phyloP scores from a whole-genome alignment of 2,888 invertebrate genomes.

The Pollenia angustigena region DNA sequence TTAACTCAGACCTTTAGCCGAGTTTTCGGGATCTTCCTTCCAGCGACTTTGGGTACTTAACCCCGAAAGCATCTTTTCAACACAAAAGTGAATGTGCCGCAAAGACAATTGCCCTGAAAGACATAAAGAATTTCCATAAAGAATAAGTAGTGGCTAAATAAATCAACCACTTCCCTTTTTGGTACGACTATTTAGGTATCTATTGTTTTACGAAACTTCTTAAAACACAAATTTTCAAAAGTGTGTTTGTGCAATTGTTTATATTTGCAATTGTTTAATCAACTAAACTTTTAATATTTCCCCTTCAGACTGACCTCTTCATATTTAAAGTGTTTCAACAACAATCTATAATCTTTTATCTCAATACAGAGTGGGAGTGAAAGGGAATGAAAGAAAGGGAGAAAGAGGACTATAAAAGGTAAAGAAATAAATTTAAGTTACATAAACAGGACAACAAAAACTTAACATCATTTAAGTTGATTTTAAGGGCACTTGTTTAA shows the following conservation, averaged over 20 bases:
- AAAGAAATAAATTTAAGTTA: slow-evolving; percentile 24
- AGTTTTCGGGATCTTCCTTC: too few species aligned
- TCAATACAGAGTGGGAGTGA: background rate
- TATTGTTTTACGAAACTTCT: slow-evolving; percentile 50
- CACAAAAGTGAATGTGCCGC: too few species aligned
- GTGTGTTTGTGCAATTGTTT: slow-evolving; percentile 27
- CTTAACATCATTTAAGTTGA: slow-evolving; percentile 69
- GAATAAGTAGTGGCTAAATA: background rate
- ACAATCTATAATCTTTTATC: background rate
- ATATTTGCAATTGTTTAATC: slow-evolving; percentile 55
- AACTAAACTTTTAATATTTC: slow-evolving; percentile 51
- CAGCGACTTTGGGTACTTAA: too few species aligned
- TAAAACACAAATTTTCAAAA: slow-evolving; percentile 11
- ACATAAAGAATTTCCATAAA: too few species aligned
- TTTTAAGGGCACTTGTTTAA: slow-evolving; percentile 65
- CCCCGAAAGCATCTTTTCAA: too few species aligned
- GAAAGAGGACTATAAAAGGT: background rate
- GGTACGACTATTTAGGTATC: slow-evolving; percentile 47
- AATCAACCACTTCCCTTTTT: background rate
- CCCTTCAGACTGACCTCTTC: slow-evolving; percentile 44
- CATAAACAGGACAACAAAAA: slow-evolving; percentile 49
- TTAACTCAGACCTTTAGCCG: too few species aligned
- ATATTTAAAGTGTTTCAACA: slow-evolving; percentile 4
- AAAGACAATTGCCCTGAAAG: too few species aligned
- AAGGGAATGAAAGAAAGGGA: too few species aligned